A percentile compares a stretch with the other conserved stretches of the same genome.
Evolutionary conservation across 1,140 invertebrate genomes (phyloP).

Genomic region (Leptoteleia sp.): DNA sequence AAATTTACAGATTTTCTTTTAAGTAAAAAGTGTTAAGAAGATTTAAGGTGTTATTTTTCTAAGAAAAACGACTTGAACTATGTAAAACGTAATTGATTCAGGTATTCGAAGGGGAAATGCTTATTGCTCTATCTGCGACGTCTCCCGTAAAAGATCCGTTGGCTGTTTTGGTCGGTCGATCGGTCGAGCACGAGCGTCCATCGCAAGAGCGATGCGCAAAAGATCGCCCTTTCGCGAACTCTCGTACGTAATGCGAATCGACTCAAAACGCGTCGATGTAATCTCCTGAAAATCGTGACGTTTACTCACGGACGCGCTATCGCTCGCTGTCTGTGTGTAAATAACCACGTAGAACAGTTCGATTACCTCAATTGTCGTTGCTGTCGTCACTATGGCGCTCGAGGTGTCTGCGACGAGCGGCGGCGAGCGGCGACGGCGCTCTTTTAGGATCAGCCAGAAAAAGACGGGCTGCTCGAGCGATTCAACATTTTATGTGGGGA

Average conservation of each 20-base stretch:
- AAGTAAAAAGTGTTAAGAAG: too few relatives aligned
- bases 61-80: too few relatives aligned
- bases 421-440: slow-evolving; percentile 10
- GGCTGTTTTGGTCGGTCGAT: slow-evolving; percentile 32
- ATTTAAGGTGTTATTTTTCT: too few relatives aligned
- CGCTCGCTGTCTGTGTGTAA: slow-evolving; percentile 36
- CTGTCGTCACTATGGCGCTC: background rate
- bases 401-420: slow-evolving; percentile 25
- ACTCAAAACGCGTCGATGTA: slow-evolving; percentile 56
- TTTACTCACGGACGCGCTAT: slow-evolving; percentile 35
- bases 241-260: slow-evolving; percentile 56
- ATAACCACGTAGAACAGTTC: slow-evolving; percentile 45
- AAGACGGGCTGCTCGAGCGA: slow-evolving; percentile 19
- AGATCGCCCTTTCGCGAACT: slow-evolving; percentile 58
- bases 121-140: slow-evolving; percentile 1
- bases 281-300: slow-evolving; percentile 55
- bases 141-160: slow-evolving; percentile 27
- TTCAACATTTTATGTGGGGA: slow-evolving; percentile 11
- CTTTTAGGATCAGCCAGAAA: slow-evolving; percentile 21
- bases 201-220: slow-evolving; percentile 48
- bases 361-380: slow-evolving; percentile 47
- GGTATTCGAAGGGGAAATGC: too few relatives aligned
- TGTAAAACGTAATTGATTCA: too few relatives aligned
- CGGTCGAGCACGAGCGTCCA: slow-evolving; percentile 39
- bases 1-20: too few relatives aligned